Base-by-base conservation (phyloP, 2,797 vertebrate species). In the Phoebastria nigripes region DNA sequence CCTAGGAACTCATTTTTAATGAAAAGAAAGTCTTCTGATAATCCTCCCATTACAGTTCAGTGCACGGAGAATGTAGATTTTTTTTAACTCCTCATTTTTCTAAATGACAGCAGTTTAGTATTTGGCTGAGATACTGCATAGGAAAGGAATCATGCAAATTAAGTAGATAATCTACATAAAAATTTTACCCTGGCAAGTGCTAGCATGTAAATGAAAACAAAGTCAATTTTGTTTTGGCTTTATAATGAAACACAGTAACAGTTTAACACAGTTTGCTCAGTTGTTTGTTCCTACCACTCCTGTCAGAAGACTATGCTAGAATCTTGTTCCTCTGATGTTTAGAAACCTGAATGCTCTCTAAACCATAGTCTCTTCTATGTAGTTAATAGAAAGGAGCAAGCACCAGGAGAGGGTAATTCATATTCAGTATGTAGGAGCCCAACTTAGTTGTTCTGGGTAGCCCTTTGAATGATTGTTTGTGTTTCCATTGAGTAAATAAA, bases 131-230 rank as follows among this genome's bases (percentile, higher is more conserved):
- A 39, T 84, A 52, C 25, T 59, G 19, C 51, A 58, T 39, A 55
- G 66, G 73, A 89, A 76, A 87, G 24, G 49, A 82, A 55, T 61
- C 84, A 79, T 93, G 87, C 70, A 93, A 93, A 70, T 89, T 62
- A 62, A 84, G n/a, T 76, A 76, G 67, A 63, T 82, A 72, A 90
- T 73, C 25, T 80, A 79, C 94, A 59, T 37, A 59, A 42, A 91
- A 90, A 25, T 47, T 91, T 88, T 87, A 31, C 20, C 22, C 15
- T 86, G 76, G 16, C 15, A 62, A 82, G 11, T 93, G 46, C 39
- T 89, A 82, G n/a, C 66, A 52, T 73, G 35, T 93, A 84, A 92
- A 84, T 81, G 62, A 72, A 93, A 93, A 78, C 33, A 70, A 76
- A 89, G 65, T 78, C 42, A 44, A 4, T 66, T 94, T 90, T 79